Evolutionary conservation across 1,140 invertebrate genomes (phyloP), one percentile per base, ranked within the genome.

Genomic region (Rhyzopertha dominica): DNA sequence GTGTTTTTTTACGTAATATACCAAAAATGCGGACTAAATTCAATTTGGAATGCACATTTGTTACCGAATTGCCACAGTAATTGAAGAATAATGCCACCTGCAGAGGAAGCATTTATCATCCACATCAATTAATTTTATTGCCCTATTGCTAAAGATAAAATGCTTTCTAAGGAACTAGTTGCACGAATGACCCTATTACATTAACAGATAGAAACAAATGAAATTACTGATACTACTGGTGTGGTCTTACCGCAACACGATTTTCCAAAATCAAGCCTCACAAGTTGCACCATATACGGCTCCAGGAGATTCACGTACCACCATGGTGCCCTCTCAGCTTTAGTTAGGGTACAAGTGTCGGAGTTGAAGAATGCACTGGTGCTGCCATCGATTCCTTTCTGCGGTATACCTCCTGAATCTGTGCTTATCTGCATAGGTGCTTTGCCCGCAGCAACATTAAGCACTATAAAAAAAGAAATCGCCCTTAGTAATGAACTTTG

Each of bases 281-380:
- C 91, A 30, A 95, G 74, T 66, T 95, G 90, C 24, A 95, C 90
- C 87, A 95, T 92, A 65, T 95, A 95, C 0, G 91, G 91, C 59
- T 95, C 92, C 18, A 95, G 73, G 1, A 95, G 76, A 67, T 95
- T 95, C 51, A 95, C 91, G 68, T 95, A 95, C 90, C 91, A 95
- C 91, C 91, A 95, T 5, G 92, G 91, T 9, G 80, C 76, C 3
- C 78, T 67, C 66, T 95, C 91, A 0, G 78, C 67, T 65, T 84
- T 85, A 0, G 91, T 95, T 20, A 90, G 70, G 1, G 89, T 91
- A 65, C 92, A 95, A 1, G 90, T 95, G 37, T 88, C 84, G 0
- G 79, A 62, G 47, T 74, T 89, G 71, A 85, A 94, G 60, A 83
- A 80, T 29, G 84, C 80, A 5, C 86, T 82, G 1, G 90, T 93